Evolutionary conservation across 2,113 vertebrate genomes (phyloP), one percentile per base, ranked within the genome.

Genomic region (Cheirogaleus medius): DNA sequence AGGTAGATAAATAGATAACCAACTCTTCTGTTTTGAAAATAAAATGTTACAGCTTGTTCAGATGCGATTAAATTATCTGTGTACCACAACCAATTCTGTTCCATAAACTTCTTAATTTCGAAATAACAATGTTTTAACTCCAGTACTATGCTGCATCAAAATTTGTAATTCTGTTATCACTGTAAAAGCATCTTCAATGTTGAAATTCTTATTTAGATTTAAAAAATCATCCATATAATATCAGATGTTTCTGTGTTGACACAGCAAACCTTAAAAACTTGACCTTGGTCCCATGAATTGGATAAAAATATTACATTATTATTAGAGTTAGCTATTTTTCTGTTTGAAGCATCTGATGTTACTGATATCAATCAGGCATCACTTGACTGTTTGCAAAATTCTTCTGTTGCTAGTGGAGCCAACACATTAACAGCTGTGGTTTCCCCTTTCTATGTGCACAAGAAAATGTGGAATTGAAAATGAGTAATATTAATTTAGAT

Each of bases 181-280:
- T 78, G 44, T 82, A 56, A 90, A 90, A 49, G 37, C 27, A 29
- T 71, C 54, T 52, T 95, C 71, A 47, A 0, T 66, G 37, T 90
- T 68, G 83, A 94, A 54, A 32, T 84, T 90, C 58, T 71, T 78
- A 91, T 18, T 94, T 82, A 29, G 47, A 82, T 82, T 91, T 91
- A 18, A 7, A 18, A 47, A 87, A 83, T 37, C 44, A 39, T 58
- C 21, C 54, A 2, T 29, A 29, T 13, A 87, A 18, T 23, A 87
- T 63, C n/a, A 39, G n/a, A n/a, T 27, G 34, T 37, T 74, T 85
- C 32, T 37, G n/a, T n/a, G 17, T 21, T 64, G 82, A 86, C 11
- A 86, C 32, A 73, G 25, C 8, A 4, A 66, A 42, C 11, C 11
- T 39, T 42, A 15, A 27, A 83, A 80, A 60, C 78, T 23, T 14